Conservation (phyloP, 2,113 vertebrate genomes). For the Muntiacus muntjak region DNA sequence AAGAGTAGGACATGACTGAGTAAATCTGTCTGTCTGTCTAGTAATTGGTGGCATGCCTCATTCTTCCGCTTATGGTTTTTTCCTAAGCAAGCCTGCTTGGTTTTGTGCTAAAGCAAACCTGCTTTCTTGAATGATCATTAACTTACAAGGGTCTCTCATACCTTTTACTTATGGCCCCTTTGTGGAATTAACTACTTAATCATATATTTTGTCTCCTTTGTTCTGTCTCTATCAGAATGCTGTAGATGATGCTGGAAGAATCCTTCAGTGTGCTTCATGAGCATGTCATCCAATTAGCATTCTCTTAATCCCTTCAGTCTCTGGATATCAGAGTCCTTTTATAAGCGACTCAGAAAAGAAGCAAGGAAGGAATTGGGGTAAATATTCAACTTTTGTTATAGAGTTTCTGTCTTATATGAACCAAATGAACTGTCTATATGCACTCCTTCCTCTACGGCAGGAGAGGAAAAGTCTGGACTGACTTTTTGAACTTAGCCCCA, state of each 20-base stretch:
- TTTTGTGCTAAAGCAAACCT: not conserved
- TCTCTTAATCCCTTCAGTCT: not conserved
- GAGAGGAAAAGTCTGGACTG: not conserved
- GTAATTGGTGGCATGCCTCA: not conserved
- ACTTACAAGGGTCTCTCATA: not conserved
- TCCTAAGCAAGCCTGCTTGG: not conserved
- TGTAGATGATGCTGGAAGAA: not conserved
- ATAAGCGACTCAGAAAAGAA: not conserved
- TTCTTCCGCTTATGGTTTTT: not conserved
- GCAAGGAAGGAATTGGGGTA: not conserved
- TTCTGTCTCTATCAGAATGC: not conserved
- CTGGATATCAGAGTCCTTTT: not conserved
- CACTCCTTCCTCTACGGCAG: not conserved
- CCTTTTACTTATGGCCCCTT: not conserved
- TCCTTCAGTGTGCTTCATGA: not conserved
- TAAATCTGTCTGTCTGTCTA: not conserved
- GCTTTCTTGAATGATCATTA: not conserved
- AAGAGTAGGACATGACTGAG: not conserved
- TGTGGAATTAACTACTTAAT: not conserved
- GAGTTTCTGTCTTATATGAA: not conserved
- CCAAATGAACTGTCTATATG: not conserved
- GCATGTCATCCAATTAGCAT: not conserved
- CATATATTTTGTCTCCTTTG: not conserved
- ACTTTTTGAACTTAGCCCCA: conserved; percentile 49
- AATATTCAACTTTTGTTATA: not conserved